Percentiles rank a stretch among this genome's conserved stretches.
phyloP scores from a whole-genome alignment of 2,888 invertebrate genomes.

The Cephus pulcher region DNA sequence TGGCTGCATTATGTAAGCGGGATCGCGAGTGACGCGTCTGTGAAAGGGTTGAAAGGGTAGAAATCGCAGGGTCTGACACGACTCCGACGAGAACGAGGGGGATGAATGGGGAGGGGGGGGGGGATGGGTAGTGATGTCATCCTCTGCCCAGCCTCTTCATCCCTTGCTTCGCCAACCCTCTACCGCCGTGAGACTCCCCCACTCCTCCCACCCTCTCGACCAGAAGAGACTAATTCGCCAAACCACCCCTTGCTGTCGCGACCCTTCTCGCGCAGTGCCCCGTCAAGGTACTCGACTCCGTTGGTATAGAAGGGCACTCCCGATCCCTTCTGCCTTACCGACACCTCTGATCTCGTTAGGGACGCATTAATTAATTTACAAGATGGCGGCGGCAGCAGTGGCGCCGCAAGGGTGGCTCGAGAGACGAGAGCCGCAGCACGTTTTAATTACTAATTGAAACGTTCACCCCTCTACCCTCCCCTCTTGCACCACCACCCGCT shows the following conservation, averaged over 20 bases:
- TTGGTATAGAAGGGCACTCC: conserved; percentile 47
- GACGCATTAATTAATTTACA: conserved; percentile 62
- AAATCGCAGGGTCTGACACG: conserved; percentile 42
- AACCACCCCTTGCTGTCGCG: conserved; percentile 25
- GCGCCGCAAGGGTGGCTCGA: conserved; percentile 15
- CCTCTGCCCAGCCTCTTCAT: conserved; percentile 21
- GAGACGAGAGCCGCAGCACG: conserved; percentile 38
- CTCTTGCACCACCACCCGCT: conserved; percentile 17
- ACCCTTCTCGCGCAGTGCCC: conserved; percentile 11
- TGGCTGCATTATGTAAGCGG: conserved; percentile 63
- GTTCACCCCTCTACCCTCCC: conserved; percentile 20
- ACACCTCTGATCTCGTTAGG: conserved; percentile 64
- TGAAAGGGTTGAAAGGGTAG: conserved; percentile 59
- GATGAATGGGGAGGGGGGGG: too few relatives aligned
- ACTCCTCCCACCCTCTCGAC: conserved; percentile 24
- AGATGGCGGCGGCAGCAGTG: conserved; percentile 49
- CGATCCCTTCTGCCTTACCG: conserved; percentile 52
- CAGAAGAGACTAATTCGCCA: conserved; percentile 55
- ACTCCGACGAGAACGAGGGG: conserved; percentile 17
- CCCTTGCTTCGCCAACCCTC: conserved; percentile 26
- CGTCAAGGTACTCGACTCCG: conserved; percentile 27
- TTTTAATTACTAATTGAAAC: conserved; percentile 61
- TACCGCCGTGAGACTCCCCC: conserved; percentile 28
- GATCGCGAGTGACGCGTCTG: conserved; percentile 46
- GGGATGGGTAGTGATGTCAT: too few relatives aligned